Evolutionary conservation across 2,888 invertebrate species (phyloP).

Genomic region (Drosophila neotestacea): DNA sequence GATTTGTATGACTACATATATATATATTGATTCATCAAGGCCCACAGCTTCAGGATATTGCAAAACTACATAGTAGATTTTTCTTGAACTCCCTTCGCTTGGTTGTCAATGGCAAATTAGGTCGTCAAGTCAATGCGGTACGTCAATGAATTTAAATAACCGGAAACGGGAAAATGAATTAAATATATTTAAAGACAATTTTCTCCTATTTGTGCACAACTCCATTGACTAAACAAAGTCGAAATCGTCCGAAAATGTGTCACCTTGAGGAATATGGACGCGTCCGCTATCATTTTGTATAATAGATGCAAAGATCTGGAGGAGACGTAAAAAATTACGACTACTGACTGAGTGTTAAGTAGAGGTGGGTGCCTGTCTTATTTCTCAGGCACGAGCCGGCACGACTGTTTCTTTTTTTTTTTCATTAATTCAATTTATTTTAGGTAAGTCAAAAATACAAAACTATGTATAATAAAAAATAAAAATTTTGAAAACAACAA

Average conservation of each 20-base stretch:
- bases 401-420: no score
- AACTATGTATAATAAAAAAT: no score
- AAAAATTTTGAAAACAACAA: no score
- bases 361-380: no score
- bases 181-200: slow-evolving; percentile 56
- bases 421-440: no score
- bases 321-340: slow-evolving; percentile 38
- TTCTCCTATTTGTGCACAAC: slow-evolving; percentile 35
- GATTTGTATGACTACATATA: no score
- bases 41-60: slow-evolving; percentile 2
- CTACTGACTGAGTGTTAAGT: slow-evolving; percentile 46
- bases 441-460: no score
- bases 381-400: no score
- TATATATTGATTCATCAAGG: no score
- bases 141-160: slow-evolving; percentile 59
- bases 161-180: slow-evolving; percentile 71
- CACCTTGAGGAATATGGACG: slow-evolving; percentile 57
- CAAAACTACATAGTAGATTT: neutral
- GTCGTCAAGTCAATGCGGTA: slow-evolving; percentile 9
- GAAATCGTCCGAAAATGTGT: slow-evolving; percentile 54
- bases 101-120: slow-evolving; percentile 1
- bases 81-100: neutral
- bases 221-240: slow-evolving; percentile 46
- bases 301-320: slow-evolving; percentile 45
- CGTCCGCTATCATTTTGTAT: slow-evolving; percentile 32